Evolutionary conservation across 1,140 invertebrate genomes (phyloP).

Genomic region (Neomicropteryx cornuta): DNA sequence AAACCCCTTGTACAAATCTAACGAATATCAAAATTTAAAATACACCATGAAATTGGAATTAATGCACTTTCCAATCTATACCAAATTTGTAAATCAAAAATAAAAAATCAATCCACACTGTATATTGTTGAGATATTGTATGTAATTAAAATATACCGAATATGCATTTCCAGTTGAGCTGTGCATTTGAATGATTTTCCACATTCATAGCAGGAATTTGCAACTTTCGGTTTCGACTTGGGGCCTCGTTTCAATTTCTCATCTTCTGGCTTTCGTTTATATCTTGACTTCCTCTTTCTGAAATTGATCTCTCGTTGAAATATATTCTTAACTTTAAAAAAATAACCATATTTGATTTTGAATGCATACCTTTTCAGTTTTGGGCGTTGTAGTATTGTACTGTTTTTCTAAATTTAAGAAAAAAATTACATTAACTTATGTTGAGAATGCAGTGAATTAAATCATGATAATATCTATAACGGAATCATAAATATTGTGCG

Average conservation of each 20-base stretch:
- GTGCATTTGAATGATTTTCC: constrained; percentile 45
- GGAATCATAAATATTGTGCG: no score
- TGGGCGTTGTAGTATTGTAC: neutral
- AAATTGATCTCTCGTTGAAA: constrained; percentile 19
- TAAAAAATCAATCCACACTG: no score
- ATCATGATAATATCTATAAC: constrained; percentile 19
- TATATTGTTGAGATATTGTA: no score
- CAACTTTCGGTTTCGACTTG: constrained; percentile 42
- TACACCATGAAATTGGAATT: no score
- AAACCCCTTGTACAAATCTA: no score
- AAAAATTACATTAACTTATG: neutral
- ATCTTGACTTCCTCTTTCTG: constrained; percentile 28
- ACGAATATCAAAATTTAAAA: no score
- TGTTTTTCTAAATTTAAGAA: neutral
- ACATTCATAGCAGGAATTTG: constrained; percentile 43
- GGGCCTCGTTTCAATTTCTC: constrained; percentile 44
- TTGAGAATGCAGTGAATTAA: constrained; percentile 11
- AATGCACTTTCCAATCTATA: no score
- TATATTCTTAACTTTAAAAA: constrained; percentile 21
- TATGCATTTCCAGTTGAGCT: constrained; percentile 46
- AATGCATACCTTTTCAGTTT: constrained; percentile 6
- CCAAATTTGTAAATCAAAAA: no score
- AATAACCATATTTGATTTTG: neutral
- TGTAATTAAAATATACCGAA: constrained; percentile 25
- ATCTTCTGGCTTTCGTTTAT: constrained; percentile 42